Conservation (phyloP, 2,113 vertebrate genomes). For the Onychostoma macrolepis region DNA sequence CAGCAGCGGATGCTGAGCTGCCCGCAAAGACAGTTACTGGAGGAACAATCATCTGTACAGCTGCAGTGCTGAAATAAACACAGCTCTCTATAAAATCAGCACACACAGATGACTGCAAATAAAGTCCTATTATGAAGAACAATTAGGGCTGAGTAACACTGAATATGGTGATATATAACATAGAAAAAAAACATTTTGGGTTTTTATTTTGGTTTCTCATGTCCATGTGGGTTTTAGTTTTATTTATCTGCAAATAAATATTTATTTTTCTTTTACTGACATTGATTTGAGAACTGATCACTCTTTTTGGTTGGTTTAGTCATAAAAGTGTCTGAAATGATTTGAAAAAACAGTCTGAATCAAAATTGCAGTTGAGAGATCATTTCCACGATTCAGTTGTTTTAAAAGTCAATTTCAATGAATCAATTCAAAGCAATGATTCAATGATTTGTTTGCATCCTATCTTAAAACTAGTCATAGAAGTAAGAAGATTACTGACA, state of each 20-base stretch:
- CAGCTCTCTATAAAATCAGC: not conserved
- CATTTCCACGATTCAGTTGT: not conserved
- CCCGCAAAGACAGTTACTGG: constrained; percentile 91
- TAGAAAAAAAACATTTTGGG: not conserved
- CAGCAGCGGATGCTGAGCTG: constrained; percentile 95
- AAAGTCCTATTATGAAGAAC: not conserved
- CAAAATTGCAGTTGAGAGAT: not conserved
- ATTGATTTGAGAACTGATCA: not conserved
- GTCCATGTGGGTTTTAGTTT: not conserved
- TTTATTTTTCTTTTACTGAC: not conserved
- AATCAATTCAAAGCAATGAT: not conserved
- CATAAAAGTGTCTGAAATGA: not conserved
- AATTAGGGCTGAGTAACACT: not conserved
- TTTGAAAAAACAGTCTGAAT: not conserved
- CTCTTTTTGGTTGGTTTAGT: not conserved
- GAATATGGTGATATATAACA: not conserved
- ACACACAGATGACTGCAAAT: too few species aligned
- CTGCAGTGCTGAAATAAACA: constrained; percentile 81
- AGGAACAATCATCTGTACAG: constrained; percentile 90
- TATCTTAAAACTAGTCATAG: too few species aligned
- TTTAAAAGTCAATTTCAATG: not conserved
- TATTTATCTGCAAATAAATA: not conserved
- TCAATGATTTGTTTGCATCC: not conserved
- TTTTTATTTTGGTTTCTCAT: not conserved
- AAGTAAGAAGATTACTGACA: too few species aligned